Conservation (phyloP, 2,113 vertebrate species). For the Corapipo altera region DNA sequence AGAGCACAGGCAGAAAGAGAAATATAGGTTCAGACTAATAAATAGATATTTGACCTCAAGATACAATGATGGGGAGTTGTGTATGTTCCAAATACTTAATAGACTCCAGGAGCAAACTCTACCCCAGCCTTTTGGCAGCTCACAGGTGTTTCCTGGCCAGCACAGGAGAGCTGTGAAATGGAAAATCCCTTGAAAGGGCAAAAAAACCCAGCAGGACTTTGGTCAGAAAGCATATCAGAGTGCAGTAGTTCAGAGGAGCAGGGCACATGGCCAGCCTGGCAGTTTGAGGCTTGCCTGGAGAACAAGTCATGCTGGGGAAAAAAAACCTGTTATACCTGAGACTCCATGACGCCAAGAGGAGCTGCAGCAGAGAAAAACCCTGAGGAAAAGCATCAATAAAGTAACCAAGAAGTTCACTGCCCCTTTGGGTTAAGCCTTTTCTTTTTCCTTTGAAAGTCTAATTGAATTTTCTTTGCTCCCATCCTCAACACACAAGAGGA, state of each 20-base stretch:
- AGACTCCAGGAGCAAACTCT: not conserved
- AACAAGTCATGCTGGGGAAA: not conserved
- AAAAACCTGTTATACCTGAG: not conserved
- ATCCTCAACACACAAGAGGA: not conserved
- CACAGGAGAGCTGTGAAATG: rapidly evolving
- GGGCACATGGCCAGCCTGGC: not conserved
- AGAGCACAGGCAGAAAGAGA: not conserved
- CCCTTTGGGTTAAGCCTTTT: not conserved
- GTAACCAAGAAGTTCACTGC: not conserved
- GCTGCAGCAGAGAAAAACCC: not conserved
- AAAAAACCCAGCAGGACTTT: not conserved
- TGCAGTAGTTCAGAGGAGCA: not conserved
- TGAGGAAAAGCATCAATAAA: not conserved
- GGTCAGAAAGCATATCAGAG: not conserved
- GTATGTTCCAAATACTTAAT: not conserved
- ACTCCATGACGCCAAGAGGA: not conserved
- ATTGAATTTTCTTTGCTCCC: not conserved
- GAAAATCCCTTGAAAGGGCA: not conserved
- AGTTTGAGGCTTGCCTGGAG: not conserved
- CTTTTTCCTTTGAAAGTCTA: not conserved
- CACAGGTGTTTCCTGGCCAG: not conserved
- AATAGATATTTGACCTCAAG: not conserved
- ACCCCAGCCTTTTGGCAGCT: not conserved
- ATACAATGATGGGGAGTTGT: not conserved
- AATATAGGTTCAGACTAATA: not conserved